Base-by-base conservation (phyloP, 2,888 invertebrate genomes). In the Cerastoderma edule region DNA sequence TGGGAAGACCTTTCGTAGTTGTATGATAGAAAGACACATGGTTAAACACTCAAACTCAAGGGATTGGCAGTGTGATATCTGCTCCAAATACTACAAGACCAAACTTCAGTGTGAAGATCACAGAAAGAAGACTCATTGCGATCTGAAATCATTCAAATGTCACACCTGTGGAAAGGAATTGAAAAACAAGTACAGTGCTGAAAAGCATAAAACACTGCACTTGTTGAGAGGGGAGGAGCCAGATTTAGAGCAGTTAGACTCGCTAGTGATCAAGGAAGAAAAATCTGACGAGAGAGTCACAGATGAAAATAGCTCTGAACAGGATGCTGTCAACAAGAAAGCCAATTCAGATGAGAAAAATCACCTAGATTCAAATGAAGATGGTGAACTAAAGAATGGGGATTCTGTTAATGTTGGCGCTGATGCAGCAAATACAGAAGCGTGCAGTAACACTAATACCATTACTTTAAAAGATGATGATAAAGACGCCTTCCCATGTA, bases 71-170 rank as follows among this genome's bases (percentile, higher is more conserved):
- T 77, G 77, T 46, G 19, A 54, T 0, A 32, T 66, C 13, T 77
- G 77, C 63, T 39, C 33, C 2, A 77, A 70, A 53, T 44, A 16
- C 10, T 77, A 66, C 54, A 77, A 72, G 46, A 66, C 57, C 28
- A 66, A 44, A 8, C 27, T 50, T 19, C 77, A 77, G 66, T 33
- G 72, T 22, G 56, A 53, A 13, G 74, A 78, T 39, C 74, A 78
- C 27, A 65, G 32, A n/a, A 46, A 67, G 53, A 50, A 67, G 22
- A 74, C 69, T n/a, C 77, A 77, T 46, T n/a, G 27, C 6, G 2
- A 33, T 32, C 33, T 6, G 39, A 48, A 22, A 39, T 54, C 30
- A 22, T 70, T 56, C 32, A 28, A 54, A 30, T 78, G 78, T 65
- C 33, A 60, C 0, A 53, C 46, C 5, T 78, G 78, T 60, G 32